Conservation (phyloP, 37 sponge, comb jelly and placozoan species). For the Amphimedon queenslandica region DNA sequence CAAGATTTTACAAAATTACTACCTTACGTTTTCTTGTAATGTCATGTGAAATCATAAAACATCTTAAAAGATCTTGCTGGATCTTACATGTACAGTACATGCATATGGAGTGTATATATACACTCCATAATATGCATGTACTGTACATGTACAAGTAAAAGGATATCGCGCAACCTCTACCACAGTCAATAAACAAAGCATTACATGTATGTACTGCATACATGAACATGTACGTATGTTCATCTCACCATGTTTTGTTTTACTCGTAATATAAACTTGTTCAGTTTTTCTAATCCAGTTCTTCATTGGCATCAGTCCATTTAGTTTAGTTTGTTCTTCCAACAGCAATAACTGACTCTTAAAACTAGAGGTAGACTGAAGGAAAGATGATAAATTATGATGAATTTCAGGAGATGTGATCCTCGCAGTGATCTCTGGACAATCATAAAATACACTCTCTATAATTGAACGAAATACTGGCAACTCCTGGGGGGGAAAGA, state of each 20-base stretch:
- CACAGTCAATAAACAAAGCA: no score
- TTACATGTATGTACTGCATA: no score
- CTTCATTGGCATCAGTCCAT: constrained; percentile 14
- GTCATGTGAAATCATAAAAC: no score
- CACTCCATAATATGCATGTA: no score
- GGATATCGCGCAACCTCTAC: no score
- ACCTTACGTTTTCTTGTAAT: no score
- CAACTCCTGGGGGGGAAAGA: constrained; percentile 34
- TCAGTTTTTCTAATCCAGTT: constrained; percentile 41
- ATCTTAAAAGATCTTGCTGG: no score
- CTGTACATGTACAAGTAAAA: no score
- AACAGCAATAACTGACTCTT: neutral
- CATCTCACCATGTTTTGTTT: constrained; percentile 49
- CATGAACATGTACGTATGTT: no score
- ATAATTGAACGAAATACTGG: constrained; percentile 67
- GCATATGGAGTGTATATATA: no score
- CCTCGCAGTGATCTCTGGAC: constrained; percentile 10
- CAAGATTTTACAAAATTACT: no score
- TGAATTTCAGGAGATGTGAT: neutral
- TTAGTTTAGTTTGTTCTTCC: neutral
- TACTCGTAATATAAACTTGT: constrained; percentile 26
- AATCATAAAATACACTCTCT: constrained; percentile 54
- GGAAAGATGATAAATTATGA: neutral
- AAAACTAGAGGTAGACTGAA: neutral
- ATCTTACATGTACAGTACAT: no score